Evolutionary conservation across 1,140 invertebrate genomes (phyloP).

Genomic region (Dendrolimus punctatus): DNA sequence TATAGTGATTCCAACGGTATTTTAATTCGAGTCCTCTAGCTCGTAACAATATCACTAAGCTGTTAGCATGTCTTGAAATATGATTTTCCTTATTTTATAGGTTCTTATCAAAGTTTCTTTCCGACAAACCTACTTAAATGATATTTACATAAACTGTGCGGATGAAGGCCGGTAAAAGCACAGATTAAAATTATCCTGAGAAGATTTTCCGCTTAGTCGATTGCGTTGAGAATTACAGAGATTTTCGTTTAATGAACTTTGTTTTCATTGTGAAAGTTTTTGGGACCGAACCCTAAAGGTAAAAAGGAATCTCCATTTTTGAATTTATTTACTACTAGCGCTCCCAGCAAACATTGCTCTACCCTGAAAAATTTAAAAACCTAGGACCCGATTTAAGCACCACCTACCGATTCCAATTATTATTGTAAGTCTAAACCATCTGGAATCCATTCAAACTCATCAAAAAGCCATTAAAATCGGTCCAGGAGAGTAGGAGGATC

Average conservation of each 20-base stretch:
- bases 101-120: constrained; percentile 9
- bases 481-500: too few species aligned
- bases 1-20: too few species aligned
- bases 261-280: not conserved
- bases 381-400: too few species aligned
- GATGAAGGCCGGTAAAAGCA: constrained; percentile 6
- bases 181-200: constrained; percentile 13
- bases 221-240: constrained; percentile 7
- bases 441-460: too few species aligned
- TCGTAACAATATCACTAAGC: not conserved
- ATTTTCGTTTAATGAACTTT: constrained; percentile 7
- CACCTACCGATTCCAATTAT: too few species aligned
- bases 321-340: not conserved
- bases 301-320: not conserved
- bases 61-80: not conserved
- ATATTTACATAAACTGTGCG: constrained; percentile 9
- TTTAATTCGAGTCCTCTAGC: too few species aligned
- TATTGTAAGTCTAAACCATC: too few species aligned
- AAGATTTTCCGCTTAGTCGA: constrained; percentile 1
- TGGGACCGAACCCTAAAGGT: not conserved
- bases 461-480: too few species aligned
- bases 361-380: too few species aligned
- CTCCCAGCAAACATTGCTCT: not conserved
- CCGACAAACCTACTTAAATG: constrained; percentile 4
- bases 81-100: constrained; percentile 4